Base-by-base conservation (phyloP, 1,140 invertebrate genomes). In the Littorina saxatilis region DNA sequence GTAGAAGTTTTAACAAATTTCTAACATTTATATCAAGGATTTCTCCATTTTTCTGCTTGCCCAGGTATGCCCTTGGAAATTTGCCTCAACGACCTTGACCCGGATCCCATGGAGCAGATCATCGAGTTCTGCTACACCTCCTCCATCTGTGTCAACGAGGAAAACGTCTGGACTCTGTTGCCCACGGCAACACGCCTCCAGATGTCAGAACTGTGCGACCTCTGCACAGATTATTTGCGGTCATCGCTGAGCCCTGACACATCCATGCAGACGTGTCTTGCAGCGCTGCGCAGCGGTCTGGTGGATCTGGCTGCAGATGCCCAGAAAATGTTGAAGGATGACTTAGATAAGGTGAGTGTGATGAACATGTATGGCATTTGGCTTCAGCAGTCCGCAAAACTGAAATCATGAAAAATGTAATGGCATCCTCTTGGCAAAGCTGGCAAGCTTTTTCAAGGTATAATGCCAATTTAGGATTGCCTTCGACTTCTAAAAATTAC, bases 81-180 rank as follows among this genome's bases (percentile, higher is more conserved):
- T 15, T 43, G 52, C 15, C 79, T 89, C 1, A 72, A 81, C 7
- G 83, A 83, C 23, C 37, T 89, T 0, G 85, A 88, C 37, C 82
- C 82, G 0, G 55, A 66, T 0, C 83, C 87, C 1, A 82, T 84
- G 15, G 52, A 86, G 29, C 83, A 82, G 20, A 87, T 88, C 23
- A 84, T 89, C 15, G 85, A 89, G 39, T 89, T 87, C 74, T 89
- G 86, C 81, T 89, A 89, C 82, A 89, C 88, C 0, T 88, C 88
- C 4, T 82, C 86, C 3, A 85, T 89, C 2, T 88, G 86, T 0
- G 81, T 89, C 15, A 82, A 75, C 15, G 86, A 87, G 52, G 85
- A 87, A 23, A 87, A 77, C 27, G 84, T 87, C 17, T 87, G 87
- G 88, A 82, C 82, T 1, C 37, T 89, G 50, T 63, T 89, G 20